Base-by-base conservation (phyloP, 2,797 vertebrate species). In the Dendrocincla fuliginosa region DNA sequence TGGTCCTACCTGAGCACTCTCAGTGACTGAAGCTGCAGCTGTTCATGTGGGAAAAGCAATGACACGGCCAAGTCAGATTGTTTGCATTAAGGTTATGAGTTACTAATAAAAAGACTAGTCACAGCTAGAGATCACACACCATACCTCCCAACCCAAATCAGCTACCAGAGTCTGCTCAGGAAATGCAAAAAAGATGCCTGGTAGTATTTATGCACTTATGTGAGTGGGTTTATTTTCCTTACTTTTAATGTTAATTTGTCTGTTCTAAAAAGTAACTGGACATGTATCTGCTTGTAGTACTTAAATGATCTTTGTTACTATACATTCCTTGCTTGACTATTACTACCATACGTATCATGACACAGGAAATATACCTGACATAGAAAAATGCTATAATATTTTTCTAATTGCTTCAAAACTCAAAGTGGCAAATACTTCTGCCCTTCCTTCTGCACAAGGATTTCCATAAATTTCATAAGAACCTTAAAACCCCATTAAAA, bases 51-150 rank as follows among this genome's bases (percentile, higher is more conserved):
- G 49, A 84, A 94, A 87, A 89, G 46, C 56, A 84, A 83, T 74
- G 53, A 33, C 25, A 53, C 3, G 5, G 52, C 37, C 68, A n/a
- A 79, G 32, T 80, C 86, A 93, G 86, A 53, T 35, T 76, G 25
- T 90, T 93, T 80, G 47, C 57, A 42, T 92, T 93, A 94, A 87
- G 67, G 49, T 85, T 86, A 70, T 79, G 77, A 84, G 70, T 94
- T 91, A 91, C 70, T 86, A 93, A 94, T 33, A 88, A 55, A 93
- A 91, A 59, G 61, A 71, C 57, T 37, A 81, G 77, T 88, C 44
- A 10, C 65, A 86, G 55, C 61, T 88, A 91, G 44, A 5, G 2
- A 84, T 70, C 90, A 49, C 52, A 67, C 63, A 57, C 63, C 63
- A 9, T 84, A 53, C 16, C 44, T 78, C 68, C 37, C 17, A 87